Percentiles rank a stretch among this genome's conserved stretches.
Conservation (phyloP, 2,113 vertebrate genomes). For the Callipepla californica region DNA sequence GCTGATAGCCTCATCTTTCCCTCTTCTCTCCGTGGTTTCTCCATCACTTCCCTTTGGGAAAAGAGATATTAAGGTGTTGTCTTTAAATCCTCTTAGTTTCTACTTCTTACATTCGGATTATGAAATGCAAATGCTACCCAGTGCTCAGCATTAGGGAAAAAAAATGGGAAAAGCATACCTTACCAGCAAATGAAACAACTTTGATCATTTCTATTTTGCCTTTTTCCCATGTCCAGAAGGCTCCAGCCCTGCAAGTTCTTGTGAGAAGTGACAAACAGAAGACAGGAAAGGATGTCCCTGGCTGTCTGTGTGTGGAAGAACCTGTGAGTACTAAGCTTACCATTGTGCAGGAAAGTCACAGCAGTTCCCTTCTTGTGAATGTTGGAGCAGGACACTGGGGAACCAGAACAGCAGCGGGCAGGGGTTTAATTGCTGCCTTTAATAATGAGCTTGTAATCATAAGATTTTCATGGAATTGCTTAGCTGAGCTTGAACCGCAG, state of each 20-base stretch:
- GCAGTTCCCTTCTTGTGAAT: background rate
- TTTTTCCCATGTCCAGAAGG: background rate
- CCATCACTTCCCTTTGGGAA: background rate
- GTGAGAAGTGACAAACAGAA: background rate
- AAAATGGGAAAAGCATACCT: background rate
- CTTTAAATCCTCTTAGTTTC: conserved; percentile 20
- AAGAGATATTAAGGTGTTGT: background rate
- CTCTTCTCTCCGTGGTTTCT: background rate
- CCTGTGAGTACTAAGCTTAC: background rate
- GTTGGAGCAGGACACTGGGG: background rate
- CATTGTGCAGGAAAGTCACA: background rate
- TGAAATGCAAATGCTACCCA: background rate
- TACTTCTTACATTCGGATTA: background rate
- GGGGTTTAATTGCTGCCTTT: conserved; percentile 5
- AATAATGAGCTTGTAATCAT: background rate
- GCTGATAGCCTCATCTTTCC: background rate
- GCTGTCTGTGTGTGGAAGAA: background rate
- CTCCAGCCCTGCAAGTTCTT: background rate
- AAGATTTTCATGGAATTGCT: conserved; percentile 33
- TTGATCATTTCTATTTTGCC: background rate
- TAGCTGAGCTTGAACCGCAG: conserved; percentile 24
- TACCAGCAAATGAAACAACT: background rate
- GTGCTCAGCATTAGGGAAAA: background rate
- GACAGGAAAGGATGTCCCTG: background rate
- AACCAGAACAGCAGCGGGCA: background rate